These are phyloP conservation scores for Lepetodrilus schrolli DNA, from an alignment of 2,888 invertebrate species.

Conservation along the genomic window DNA sequence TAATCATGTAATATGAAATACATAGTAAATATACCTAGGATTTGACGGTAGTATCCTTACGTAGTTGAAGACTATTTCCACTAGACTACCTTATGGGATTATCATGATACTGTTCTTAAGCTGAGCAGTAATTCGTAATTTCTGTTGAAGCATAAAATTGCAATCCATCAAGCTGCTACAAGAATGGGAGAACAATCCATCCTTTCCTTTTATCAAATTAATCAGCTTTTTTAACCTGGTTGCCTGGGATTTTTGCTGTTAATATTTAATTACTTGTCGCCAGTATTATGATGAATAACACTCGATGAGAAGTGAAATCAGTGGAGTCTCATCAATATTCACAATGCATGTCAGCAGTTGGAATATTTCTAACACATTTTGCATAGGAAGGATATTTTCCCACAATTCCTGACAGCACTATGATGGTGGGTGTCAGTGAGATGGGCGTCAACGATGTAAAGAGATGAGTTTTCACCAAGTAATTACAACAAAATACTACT, in stretches of 20 bases:
- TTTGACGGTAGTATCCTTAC: too few relatives aligned
- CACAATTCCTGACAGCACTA: background rate
- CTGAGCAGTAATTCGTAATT: background rate
- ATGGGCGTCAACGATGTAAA: background rate
- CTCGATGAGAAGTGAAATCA: background rate
- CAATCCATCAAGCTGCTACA: too few relatives aligned
- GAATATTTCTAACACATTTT: background rate
- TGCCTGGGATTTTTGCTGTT: background rate
- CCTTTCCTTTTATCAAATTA: background rate
- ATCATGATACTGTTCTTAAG: too few relatives aligned
- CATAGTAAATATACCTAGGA: too few relatives aligned
- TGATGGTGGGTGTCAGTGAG: background rate
- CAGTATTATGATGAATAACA: background rate
- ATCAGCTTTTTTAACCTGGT: background rate
- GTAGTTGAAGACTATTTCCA: too few relatives aligned
- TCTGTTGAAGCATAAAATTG: background rate
- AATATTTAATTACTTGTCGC: constrained; percentile 1
- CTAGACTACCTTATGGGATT: too few relatives aligned
- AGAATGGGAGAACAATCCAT: background rate
- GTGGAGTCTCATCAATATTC: background rate
- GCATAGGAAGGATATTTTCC: background rate
- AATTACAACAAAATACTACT: too few relatives aligned
- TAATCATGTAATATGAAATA: too few relatives aligned
- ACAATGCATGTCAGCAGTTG: background rate
- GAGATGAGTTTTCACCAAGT: background rate